Percentiles rank a stretch among this genome's conserved stretches.
These are phyloP conservation scores for Perithous albicinctus DNA, from an alignment of 2,888 invertebrate species.

Conservation along the genomic window DNA sequence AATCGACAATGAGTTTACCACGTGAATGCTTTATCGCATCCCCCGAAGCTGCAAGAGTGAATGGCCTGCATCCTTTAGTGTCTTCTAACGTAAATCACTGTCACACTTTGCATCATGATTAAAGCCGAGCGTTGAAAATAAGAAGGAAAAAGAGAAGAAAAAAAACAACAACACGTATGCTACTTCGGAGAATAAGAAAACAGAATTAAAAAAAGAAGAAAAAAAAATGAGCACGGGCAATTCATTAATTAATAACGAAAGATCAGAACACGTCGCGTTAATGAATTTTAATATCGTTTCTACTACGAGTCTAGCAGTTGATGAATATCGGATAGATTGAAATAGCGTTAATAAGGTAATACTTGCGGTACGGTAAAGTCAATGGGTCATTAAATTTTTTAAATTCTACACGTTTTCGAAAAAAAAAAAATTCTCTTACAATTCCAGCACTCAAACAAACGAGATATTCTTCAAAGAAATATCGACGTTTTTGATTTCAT, in stretches of 20 bases:
- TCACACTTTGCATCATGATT: constrained; percentile 65
- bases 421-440: no score
- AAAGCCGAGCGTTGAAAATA: constrained; percentile 3
- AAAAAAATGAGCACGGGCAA: constrained; percentile 28
- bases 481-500: no score
- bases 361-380: no score
- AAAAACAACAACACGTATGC: neutral
- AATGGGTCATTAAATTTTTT: no score
- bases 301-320: constrained; percentile 45
- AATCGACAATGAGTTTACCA: constrained; percentile 51
- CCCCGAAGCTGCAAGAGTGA: constrained; percentile 61
- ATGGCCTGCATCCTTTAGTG: constrained; percentile 68
- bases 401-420: no score
- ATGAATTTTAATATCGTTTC: constrained; percentile 55
- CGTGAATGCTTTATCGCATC: constrained; percentile 65
- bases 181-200: constrained; percentile 13
- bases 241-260: constrained; percentile 37
- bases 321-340: constrained; percentile 48
- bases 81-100: constrained; percentile 64
- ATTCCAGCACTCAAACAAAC: no score
- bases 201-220: constrained; percentile 5
- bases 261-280: constrained; percentile 31
- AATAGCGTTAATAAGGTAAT: no score
- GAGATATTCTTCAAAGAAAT: no score
- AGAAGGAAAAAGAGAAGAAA: constrained; percentile 2